These are phyloP conservation scores for Conus ventricosus DNA, from an alignment of 1,140 invertebrate species.

Conservation along the genomic window DNA sequence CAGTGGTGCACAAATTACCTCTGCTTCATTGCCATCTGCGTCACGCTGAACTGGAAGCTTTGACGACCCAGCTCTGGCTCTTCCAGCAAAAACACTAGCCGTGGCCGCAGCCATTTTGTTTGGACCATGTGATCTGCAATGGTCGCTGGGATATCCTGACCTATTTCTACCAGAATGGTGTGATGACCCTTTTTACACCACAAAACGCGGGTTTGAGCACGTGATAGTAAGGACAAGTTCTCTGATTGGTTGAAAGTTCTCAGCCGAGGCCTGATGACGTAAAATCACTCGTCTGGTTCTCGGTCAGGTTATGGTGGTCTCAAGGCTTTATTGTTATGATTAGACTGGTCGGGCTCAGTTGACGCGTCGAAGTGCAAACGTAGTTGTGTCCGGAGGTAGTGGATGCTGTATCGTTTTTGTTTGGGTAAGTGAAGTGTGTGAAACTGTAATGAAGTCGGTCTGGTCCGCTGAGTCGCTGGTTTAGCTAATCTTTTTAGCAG, in stretches of 20 bases:
- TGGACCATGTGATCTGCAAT: constrained; percentile 34
- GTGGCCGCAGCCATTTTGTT: constrained; percentile 68
- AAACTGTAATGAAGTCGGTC: background rate
- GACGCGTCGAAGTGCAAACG: background rate
- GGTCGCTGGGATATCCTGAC: constrained; percentile 7
- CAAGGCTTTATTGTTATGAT: background rate
- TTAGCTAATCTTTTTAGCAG: background rate
- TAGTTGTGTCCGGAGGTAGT: background rate
- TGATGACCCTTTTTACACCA: constrained; percentile 3
- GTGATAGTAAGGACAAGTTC: constrained; percentile 20
- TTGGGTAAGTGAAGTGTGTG: background rate
- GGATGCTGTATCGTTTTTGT: background rate
- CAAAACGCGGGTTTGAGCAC: constrained; percentile 31
- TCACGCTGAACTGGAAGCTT: constrained; percentile 59
- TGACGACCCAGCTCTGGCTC: constrained; percentile 58
- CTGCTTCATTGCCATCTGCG: constrained; percentile 69
- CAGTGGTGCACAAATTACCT: constrained; percentile 52
- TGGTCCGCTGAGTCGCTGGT: background rate
- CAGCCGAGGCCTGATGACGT: constrained; percentile 51
- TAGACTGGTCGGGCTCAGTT: background rate
- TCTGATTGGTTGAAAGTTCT: constrained; percentile 53
- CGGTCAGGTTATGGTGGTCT: constrained; percentile 14
- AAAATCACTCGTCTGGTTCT: constrained; percentile 35
- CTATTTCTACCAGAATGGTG: constrained; percentile 11
- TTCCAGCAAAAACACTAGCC: constrained; percentile 67